These are phyloP conservation scores for Cassiopea xamachana DNA, from an alignment of 30 jellyfish, hydroid and myxozoan species.

Conservation along the genomic window DNA sequence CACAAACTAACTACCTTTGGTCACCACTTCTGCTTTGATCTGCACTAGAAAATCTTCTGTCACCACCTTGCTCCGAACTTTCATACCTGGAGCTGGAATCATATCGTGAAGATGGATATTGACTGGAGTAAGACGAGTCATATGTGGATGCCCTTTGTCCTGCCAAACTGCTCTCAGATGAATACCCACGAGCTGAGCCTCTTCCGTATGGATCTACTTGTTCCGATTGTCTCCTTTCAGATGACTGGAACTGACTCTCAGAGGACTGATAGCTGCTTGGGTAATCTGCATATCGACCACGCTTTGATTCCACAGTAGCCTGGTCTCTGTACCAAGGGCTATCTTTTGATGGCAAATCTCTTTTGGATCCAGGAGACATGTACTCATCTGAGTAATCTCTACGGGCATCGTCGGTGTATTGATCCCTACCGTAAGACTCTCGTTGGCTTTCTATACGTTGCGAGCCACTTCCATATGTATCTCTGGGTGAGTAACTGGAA, in stretches of 20 bases:
- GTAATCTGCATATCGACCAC: slow-evolving; percentile 51
- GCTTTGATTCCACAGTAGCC: slow-evolving; percentile 35
- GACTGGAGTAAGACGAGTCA: slow-evolving; percentile 15
- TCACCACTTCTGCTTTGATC: slow-evolving; percentile 20
- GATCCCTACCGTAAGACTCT: neutral
- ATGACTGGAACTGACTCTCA: slow-evolving; percentile 7
- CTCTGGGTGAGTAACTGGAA: neutral
- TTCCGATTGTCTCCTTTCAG: slow-evolving; percentile 2
- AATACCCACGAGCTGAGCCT: slow-evolving; percentile 22
- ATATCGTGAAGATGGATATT: neutral
- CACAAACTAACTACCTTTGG: slow-evolving; percentile 19
- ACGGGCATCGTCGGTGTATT: neutral
- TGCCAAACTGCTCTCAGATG: slow-evolving; percentile 10
- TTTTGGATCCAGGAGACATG: slow-evolving; percentile 44
- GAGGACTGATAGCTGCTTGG: slow-evolving; percentile 24
- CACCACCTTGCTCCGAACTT: neutral
- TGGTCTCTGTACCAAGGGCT: slow-evolving; percentile 2
- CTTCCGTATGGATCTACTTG: slow-evolving; percentile 10
- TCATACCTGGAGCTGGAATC: slow-evolving; percentile 23
- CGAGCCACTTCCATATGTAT: neutral
- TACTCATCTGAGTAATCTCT: slow-evolving; percentile 24
- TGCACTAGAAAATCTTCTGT: slow-evolving; percentile 1
- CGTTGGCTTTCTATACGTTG: slow-evolving; percentile 1
- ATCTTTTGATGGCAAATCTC: slow-evolving; percentile 46
- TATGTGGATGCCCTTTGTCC: slow-evolving; percentile 2